These are phyloP conservation scores for Sprattus sprattus DNA, from an alignment of 2,113 vertebrate species.

Conservation along the genomic window DNA sequence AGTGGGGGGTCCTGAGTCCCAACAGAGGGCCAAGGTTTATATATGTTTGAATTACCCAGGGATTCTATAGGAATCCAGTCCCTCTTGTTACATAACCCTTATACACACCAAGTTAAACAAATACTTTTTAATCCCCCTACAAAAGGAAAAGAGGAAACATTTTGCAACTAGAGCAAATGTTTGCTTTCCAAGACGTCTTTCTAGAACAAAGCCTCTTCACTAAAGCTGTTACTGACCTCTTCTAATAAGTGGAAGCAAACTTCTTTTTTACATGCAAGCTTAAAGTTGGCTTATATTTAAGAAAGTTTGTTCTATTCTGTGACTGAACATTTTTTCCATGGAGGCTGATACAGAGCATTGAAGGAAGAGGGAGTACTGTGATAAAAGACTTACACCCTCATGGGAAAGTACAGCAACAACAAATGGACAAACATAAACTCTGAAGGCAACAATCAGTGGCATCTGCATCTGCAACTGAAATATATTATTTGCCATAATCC, in stretches of 20 bases:
- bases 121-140: background rate
- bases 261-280: background rate
- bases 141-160: background rate
- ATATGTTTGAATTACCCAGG: background rate
- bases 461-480: background rate
- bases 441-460: background rate
- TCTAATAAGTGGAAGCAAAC: background rate
- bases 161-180: background rate
- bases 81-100: background rate
- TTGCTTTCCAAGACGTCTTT: background rate
- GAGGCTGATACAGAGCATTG: background rate
- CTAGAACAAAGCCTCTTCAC: background rate
- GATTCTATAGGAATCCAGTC: background rate
- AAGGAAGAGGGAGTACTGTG: background rate
- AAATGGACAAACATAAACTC: conserved; percentile 12
- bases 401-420: background rate
- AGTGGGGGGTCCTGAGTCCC: background rate
- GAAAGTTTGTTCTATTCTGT: background rate
- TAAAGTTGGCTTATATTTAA: background rate
- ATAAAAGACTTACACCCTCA: background rate
- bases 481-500: background rate
- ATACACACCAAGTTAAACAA: background rate
- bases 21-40: background rate
- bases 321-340: background rate
- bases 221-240: background rate